Conservation (phyloP, 2,797 vertebrate genomes). For the Iguana delicatissima region DNA sequence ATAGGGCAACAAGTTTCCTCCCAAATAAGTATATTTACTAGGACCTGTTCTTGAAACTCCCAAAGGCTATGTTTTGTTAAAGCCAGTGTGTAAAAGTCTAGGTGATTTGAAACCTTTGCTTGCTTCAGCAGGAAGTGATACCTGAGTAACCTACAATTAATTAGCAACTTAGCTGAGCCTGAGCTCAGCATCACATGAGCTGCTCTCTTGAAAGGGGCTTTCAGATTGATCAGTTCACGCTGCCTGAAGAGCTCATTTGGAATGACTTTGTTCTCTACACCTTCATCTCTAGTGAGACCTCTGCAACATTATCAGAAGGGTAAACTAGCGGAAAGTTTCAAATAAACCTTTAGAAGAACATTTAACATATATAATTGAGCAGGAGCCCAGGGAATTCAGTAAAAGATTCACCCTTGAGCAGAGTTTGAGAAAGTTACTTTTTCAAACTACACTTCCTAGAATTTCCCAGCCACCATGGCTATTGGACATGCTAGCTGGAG, state of each 20-base stretch:
- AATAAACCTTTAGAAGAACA: neutral
- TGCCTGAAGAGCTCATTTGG: neutral
- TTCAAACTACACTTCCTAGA: neutral
- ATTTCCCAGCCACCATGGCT: neutral
- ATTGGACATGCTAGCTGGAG: neutral
- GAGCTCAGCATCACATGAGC: neutral
- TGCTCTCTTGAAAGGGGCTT: neutral
- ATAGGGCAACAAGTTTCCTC: neutral
- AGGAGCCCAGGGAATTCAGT: neutral
- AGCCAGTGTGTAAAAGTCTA: neutral
- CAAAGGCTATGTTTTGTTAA: neutral
- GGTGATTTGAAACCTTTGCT: neutral
- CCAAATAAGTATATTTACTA: neutral
- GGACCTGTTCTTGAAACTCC: neutral
- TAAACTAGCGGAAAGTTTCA: constrained; percentile 7
- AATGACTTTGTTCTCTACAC: neutral
- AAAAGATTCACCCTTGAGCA: neutral
- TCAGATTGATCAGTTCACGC: neutral
- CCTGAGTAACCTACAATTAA: neutral
- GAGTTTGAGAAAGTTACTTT: neutral
- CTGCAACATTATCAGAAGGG: neutral
- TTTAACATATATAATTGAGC: constrained; percentile 19
- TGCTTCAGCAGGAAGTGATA: neutral
- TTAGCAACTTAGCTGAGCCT: neutral
- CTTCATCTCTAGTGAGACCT: neutral